A percentile compares a stretch with the other conserved stretches of the same genome.
phyloP scores from a whole-genome alignment of 1,140 invertebrate genomes.

The Panagrolaimus sp. region DNA sequence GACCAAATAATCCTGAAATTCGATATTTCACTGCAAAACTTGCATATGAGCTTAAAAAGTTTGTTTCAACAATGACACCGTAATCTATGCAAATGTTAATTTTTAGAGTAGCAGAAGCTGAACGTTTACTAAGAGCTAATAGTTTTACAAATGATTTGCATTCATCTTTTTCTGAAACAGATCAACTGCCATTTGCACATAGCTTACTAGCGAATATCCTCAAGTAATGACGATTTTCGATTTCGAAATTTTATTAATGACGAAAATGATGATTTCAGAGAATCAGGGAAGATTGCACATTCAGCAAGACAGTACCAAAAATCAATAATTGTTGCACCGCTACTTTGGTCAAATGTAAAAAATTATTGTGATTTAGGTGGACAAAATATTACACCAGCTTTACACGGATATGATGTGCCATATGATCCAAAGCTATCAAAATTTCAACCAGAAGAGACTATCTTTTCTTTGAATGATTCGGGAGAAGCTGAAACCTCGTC shows the following conservation, averaged over 20 bases:
- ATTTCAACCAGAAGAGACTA: no score
- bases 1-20: not conserved
- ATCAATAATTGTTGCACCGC: not conserved
- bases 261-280: not conserved
- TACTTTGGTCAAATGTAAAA: not conserved
- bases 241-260: not conserved
- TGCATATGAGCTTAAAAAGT: conserved; percentile 7
- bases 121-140: not conserved
- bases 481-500: no score
- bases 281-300: not conserved
- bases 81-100: no score
- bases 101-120: not conserved
- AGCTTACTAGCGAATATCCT: not conserved
- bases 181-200: conserved; percentile 1
- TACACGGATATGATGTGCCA: no score
- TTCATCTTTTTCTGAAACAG: not conserved
- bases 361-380: not conserved
- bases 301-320: not conserved
- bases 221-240: not conserved
- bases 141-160: not conserved
- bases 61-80: not conserved
- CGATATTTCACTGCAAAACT: not conserved
- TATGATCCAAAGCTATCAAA: no score
- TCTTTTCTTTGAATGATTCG: no score
- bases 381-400: not conserved